phyloP scores from a whole-genome alignment of 2,888 invertebrate species.

The Brachyptera risi region DNA sequence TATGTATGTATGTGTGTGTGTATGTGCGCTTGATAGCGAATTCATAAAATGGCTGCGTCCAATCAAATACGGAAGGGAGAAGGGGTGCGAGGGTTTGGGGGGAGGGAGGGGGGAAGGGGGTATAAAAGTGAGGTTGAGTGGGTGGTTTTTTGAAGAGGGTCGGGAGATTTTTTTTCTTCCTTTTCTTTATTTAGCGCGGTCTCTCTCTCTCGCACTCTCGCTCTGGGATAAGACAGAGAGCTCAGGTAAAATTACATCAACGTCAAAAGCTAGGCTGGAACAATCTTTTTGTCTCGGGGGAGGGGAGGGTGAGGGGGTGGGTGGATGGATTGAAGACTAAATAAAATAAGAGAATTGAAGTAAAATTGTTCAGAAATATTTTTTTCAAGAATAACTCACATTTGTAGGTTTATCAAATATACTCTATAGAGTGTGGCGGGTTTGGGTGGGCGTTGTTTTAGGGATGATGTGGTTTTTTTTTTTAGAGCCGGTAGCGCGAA shows the following conservation, averaged over 20 bases:
- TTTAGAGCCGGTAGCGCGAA: too few relatives aligned
- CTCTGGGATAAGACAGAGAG: constrained; percentile 1
- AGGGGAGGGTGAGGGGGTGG: constrained; percentile 5
- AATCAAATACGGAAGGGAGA: constrained; percentile 33
- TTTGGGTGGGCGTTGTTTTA: too few relatives aligned
- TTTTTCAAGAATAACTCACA: too few relatives aligned
- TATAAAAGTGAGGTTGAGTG: too few relatives aligned
- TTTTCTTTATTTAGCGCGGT: constrained; percentile 1
- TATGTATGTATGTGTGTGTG: constrained; percentile 18
- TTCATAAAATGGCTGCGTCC: constrained; percentile 35
- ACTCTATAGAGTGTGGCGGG: too few relatives aligned
- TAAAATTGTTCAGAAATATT: too few relatives aligned
- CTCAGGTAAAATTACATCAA: constrained; percentile 33
- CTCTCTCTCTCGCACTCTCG: too few relatives aligned
- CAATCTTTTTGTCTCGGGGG: constrained; percentile 28
- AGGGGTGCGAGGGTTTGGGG: constrained; percentile 17
- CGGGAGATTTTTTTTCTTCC: background rate
- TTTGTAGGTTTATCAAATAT: too few relatives aligned
- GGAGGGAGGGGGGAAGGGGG: constrained; percentile 15
- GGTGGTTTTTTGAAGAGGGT: too few relatives aligned
- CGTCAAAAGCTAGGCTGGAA: constrained; percentile 29
- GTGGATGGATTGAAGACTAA: constrained; percentile 10
- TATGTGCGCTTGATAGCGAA: constrained; percentile 28
- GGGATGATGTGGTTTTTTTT: too few relatives aligned
- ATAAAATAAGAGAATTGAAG: too few relatives aligned